Base-by-base conservation (phyloP, 2,113 vertebrate species). In the Dasyornis broadbenti region DNA sequence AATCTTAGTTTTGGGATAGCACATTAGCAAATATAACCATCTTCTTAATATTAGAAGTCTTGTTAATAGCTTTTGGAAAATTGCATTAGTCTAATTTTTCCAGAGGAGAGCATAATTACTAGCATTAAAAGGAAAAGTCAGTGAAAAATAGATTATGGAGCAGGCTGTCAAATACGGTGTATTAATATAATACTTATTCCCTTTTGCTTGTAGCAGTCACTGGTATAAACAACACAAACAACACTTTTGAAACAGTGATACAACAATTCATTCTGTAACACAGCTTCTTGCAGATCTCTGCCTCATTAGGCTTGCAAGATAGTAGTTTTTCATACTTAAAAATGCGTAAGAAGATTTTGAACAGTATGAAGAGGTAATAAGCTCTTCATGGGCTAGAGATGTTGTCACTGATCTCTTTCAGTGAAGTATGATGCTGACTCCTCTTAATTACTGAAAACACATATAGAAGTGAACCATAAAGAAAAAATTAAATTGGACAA, bases 11-110 rank as follows among this genome's bases (percentile, higher is more conserved):
- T 88, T 56, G 15, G 22, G 49, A 49, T 44, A 19, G 54, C 7
- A 60, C 31, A 80, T 56, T 44, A 90, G 61, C 35, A 94, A 52
- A 86, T 15, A 80, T 2, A 72, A 40, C 19, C 40, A 45, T 65
- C 12, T 82, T 65, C 12, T 82, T 79, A 87, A 84, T 69, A 69
- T 27, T 73, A 54, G 27, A 89, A 90, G 49, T 82, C 19, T 69
- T 69, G 42, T 49, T 82, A 95, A 96, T 37, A 84, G 49, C 39
- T 93, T 90, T 91, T 70, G 42, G 26, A 82, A 95, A 96, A 82
- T 72, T 70, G 24, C 12, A 57, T 86, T 90, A 90, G 39, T 23
- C 44, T 65, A 30, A 47, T 91, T 91, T 92, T 90, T 89, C 53
- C 50, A 78, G 50, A 83, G 81, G 61, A 92, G 9, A 44, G 44